Evolutionary conservation across 1,140 invertebrate species (phyloP).

Genomic region (Cydia splendana): DNA sequence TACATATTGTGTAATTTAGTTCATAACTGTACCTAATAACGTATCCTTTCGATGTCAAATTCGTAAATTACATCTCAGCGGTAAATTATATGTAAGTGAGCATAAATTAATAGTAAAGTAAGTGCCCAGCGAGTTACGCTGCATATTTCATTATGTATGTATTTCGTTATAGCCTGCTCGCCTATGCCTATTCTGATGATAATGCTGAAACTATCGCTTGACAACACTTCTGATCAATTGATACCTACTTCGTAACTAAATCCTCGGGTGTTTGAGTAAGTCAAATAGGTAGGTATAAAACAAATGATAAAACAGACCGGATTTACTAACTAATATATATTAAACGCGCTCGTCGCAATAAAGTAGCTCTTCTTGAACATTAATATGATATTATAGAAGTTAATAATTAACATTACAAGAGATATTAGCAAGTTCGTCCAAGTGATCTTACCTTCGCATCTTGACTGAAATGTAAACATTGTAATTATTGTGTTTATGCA

Average conservation of each 20-base stretch:
- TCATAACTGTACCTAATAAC: conserved; percentile 19
- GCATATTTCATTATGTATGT: not conserved
- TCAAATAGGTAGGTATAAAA: too few relatives aligned
- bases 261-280: too few relatives aligned
- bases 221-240: too few relatives aligned
- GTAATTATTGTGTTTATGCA: too few relatives aligned
- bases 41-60: conserved; percentile 13
- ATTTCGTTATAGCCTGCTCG: not conserved
- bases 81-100: conserved; percentile 19
- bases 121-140: conserved; percentile 1
- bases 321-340: not conserved
- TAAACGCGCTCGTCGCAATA: not conserved
- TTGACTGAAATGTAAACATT: too few relatives aligned
- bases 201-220: not conserved
- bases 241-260: too few relatives aligned
- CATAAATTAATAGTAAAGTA: conserved; percentile 25
- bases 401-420: too few relatives aligned
- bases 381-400: too few relatives aligned
- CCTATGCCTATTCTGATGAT: not conserved
- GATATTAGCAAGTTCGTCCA: too few relatives aligned
- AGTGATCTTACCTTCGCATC: too few relatives aligned
- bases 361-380: not conserved
- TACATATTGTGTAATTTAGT: conserved; percentile 7
- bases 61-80: conserved; percentile 8
- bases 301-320: not conserved